phyloP scores from a whole-genome alignment of 1,140 invertebrate genomes.

The Drosophila sturtevanti region DNA sequence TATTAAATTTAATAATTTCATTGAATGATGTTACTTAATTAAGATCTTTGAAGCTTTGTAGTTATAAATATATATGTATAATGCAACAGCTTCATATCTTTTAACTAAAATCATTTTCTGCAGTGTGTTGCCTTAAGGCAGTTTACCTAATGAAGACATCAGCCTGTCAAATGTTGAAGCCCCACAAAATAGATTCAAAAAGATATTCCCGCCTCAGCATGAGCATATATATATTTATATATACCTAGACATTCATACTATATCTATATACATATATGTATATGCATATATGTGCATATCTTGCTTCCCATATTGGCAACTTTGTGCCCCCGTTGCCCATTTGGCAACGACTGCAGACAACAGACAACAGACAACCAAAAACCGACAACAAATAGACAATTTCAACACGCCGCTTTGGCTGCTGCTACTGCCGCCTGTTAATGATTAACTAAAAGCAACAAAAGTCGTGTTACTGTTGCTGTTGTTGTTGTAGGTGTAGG shows the following conservation, averaged over 20 bases:
- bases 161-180: conserved; percentile 14
- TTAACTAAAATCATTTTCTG: neutral
- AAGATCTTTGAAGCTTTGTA: too few species aligned
- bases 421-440: conserved; percentile 37
- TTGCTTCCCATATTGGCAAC: conserved; percentile 44
- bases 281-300: conserved; percentile 15
- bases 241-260: conserved; percentile 4
- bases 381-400: conserved; percentile 28
- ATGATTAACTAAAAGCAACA: conserved; percentile 62
- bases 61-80: too few species aligned
- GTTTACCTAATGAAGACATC: conserved; percentile 32
- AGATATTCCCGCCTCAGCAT: conserved; percentile 29
- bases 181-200: conserved; percentile 31
- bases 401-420: conserved; percentile 32
- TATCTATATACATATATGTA: conserved; percentile 4
- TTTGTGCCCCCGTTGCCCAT: conserved; percentile 42
- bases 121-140: neutral
- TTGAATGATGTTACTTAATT: too few species aligned
- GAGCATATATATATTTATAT: neutral
- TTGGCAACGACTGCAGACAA: conserved; percentile 27
- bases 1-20: too few species aligned
- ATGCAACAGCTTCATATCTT: neutral
- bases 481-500: conserved; percentile 60
- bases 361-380: conserved; percentile 7
- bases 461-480: conserved; percentile 11